These are phyloP conservation scores for Xiphophorus hellerii DNA, from an alignment of 2,113 vertebrate species.

Conservation along the genomic window DNA sequence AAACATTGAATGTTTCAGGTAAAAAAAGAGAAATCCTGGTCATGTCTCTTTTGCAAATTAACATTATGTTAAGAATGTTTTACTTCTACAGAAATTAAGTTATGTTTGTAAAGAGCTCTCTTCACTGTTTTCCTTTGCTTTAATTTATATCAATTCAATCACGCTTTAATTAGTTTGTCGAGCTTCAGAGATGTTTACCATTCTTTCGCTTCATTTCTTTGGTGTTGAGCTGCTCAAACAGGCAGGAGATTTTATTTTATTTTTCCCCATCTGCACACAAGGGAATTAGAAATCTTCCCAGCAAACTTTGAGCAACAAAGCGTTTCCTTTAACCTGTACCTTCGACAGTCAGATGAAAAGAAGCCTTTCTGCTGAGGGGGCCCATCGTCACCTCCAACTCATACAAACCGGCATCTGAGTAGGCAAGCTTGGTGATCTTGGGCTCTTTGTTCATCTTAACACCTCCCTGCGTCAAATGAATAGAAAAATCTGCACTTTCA, in stretches of 20 bases:
- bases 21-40: background rate
- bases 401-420: constrained; percentile 88
- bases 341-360: constrained; percentile 88
- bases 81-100: background rate
- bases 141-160: background rate
- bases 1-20: too few relatives aligned
- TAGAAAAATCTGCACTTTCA: constrained; percentile 8
- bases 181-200: background rate
- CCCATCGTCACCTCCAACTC: constrained; percentile 85
- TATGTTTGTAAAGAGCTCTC: background rate
- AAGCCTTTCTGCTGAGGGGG: constrained; percentile 76
- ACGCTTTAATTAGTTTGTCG: background rate
- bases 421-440: constrained; percentile 85
- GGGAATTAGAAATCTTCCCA: background rate
- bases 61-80: too few relatives aligned
- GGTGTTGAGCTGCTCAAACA: background rate
- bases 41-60: background rate
- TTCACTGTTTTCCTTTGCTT: background rate
- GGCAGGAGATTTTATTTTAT: background rate
- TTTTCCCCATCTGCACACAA: background rate
- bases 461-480: constrained; percentile 62
- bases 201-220: background rate
- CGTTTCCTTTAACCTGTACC: constrained; percentile 76
- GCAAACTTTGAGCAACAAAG: background rate
- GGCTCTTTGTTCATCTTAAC: constrained; percentile 64